A percentile compares a stretch with the other conserved stretches of the same genome.
Conservation (phyloP, 2,797 vertebrate genomes). For the Hemitrygon akajei region DNA sequence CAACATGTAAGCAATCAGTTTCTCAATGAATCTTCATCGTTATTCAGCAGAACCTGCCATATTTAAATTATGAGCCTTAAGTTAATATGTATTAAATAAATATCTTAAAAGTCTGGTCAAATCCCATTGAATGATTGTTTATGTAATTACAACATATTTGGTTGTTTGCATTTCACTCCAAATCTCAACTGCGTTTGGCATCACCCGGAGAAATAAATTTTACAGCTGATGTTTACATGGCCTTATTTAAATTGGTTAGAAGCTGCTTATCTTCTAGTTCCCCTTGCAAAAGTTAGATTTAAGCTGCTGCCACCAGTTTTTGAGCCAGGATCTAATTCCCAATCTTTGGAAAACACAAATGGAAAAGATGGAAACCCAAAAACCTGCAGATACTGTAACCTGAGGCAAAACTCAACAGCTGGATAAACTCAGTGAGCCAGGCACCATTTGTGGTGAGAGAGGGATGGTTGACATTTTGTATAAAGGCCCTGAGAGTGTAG, state of each 20-base stretch:
- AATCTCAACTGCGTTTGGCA: background rate
- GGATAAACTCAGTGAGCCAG: too few relatives aligned
- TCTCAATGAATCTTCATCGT: background rate
- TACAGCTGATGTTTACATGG: background rate
- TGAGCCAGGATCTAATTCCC: background rate
- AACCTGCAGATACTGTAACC: too few relatives aligned
- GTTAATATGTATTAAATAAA: background rate
- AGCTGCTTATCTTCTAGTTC: background rate
- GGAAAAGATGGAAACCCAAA: too few relatives aligned
- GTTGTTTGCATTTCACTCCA: background rate
- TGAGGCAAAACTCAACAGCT: too few relatives aligned
- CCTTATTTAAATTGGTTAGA: background rate
- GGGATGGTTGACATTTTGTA: too few relatives aligned
- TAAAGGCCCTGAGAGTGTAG: too few relatives aligned
- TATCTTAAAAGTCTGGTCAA: background rate
- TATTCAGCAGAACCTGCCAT: background rate
- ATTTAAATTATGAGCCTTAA: background rate
- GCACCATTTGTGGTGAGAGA: too few relatives aligned
- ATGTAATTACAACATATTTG: background rate
- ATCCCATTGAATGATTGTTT: background rate
- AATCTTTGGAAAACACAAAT: background rate
- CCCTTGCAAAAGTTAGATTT: background rate
- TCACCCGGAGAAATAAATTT: background rate
- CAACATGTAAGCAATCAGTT: too few relatives aligned
- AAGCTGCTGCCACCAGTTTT: background rate